These are phyloP conservation scores for Sclerodermus sp. DNA, from an alignment of 2,888 invertebrate species.

Conservation along the genomic window DNA sequence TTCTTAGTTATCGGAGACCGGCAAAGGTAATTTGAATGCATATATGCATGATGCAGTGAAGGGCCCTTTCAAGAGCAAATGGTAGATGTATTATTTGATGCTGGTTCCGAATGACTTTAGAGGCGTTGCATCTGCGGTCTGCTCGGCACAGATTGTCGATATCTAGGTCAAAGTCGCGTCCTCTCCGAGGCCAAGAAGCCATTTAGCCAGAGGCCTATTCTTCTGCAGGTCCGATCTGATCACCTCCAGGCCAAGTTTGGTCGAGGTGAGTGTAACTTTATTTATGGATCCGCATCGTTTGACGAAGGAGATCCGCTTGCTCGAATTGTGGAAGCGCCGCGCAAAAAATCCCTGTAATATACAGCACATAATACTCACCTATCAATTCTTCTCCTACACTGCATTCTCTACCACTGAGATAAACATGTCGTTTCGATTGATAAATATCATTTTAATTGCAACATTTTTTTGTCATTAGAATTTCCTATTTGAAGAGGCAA, in stretches of 20 bases:
- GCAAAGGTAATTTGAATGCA: too few species aligned
- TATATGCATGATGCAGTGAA: too few species aligned
- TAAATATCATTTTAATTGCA: too few species aligned
- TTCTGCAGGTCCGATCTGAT: conserved; percentile 24
- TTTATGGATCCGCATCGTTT: conserved; percentile 30
- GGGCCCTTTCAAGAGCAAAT: too few species aligned
- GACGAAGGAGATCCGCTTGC: conserved; percentile 5
- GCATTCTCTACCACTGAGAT: too few species aligned
- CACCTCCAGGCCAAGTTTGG: conserved; percentile 42
- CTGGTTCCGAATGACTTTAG: conserved; percentile 8
- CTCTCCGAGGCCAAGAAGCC: conserved; percentile 51
- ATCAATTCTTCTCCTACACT: too few species aligned
- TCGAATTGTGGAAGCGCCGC: conserved; percentile 12
- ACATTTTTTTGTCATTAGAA: too few species aligned
- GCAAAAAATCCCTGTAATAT: conserved; percentile 3
- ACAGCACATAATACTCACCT: too few species aligned
- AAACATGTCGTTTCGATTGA: too few species aligned
- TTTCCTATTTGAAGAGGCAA: too few species aligned
- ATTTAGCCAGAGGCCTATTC: conserved; percentile 39
- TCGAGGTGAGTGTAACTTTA: conserved; percentile 46
- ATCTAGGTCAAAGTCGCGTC: conserved; percentile 57
- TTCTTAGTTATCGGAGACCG: too few species aligned
- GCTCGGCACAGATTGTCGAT: conserved; percentile 43
- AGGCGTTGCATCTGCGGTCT: conserved; percentile 34
- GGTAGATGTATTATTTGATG: conserved; percentile 5